A percentile compares a stretch with the other conserved stretches of the same genome.
phyloP scores from a whole-genome alignment of 2,113 vertebrate genomes.

The Eupsittula cactorum region DNA sequence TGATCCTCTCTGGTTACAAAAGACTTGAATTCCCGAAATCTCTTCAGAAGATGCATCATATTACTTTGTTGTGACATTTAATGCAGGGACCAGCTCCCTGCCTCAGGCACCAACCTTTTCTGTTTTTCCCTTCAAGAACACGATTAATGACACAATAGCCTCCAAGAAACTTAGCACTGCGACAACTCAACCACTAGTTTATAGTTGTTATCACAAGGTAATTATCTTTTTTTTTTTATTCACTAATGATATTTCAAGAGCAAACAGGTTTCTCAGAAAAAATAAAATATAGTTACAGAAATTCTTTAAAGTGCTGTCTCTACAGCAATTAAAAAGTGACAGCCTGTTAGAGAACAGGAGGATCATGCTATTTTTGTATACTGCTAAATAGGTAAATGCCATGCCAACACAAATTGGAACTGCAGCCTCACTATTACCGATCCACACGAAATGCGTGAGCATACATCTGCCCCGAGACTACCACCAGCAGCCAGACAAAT shows the following conservation, averaged over 20 bases:
- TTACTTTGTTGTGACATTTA: not conserved
- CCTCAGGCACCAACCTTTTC: not conserved
- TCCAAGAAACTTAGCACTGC: not conserved
- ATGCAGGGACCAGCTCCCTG: not conserved
- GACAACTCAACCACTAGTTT: not conserved
- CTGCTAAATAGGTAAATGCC: constrained; percentile 2
- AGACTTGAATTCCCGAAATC: not conserved
- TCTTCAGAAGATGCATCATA: not conserved
- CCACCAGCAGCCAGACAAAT: not conserved
- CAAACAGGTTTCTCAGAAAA: not conserved
- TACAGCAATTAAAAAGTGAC: constrained; percentile 42
- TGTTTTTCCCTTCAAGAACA: not conserved
- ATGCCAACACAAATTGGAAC: not conserved
- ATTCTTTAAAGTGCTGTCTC: constrained; percentile 11
- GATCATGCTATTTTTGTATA: not conserved
- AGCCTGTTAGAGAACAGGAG: constrained; percentile 8
- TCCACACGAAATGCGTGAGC: rapidly evolving
- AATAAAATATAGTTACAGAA: not conserved
- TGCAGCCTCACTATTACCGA: not conserved
- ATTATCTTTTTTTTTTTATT: not conserved
- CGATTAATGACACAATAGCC: constrained; percentile 28
- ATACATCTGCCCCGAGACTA: rapidly evolving
- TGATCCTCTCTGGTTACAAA: not conserved
- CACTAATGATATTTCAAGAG: not conserved
- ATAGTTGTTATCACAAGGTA: not conserved